Evolutionary conservation across 2,113 vertebrate genomes (phyloP), one percentile per base, ranked within the genome.

Genomic region (Aplodontia rufa): DNA sequence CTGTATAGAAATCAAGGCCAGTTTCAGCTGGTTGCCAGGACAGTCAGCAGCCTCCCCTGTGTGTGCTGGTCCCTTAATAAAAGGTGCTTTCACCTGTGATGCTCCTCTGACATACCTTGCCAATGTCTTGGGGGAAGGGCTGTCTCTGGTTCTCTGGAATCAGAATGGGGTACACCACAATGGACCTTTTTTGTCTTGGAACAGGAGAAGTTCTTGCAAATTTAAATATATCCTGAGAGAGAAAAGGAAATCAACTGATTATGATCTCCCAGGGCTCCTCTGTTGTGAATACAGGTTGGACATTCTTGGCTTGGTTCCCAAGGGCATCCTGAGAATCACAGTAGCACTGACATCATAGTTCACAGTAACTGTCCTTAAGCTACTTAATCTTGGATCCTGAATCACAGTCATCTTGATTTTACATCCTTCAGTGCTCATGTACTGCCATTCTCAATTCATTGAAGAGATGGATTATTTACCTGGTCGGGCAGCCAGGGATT

Each of bases 131-230:
- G 42, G 99, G 99, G 78, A 99, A 99, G 0, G 99, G 99, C 22
- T 98, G 98, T 97, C 99, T 99, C 98, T 99, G 99, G 98, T 99
- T 99, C 98, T 99, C 99, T 20, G 99, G 99, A 87, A 99, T 99
- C 90, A 98, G 98, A 97, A 99, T 99, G 0, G 99, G 98, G 72
- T 99, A 99, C 55, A 99, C 98, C 98, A 99, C 98, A 95, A 99
- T 99, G 93, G 99, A 99, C 91, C 99, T 98, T 98, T 99, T 99
- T 78, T 98, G 98, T 97, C 99, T 99, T 94, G 98, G 97, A 94
- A 98, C 97, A 24, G 98, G 98, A 94, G 98, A 98, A 64, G 74
- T 98, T 79, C 98, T 98, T 97, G 98, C 98, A 64, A 98, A 97
- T 96, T 99, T 99, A 97, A 99, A 98, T 94, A 99, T 98, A 93